Percentiles rank a stretch among this genome's conserved stretches.
These are phyloP conservation scores for Cheilosia vernalis DNA, from an alignment of 2,888 invertebrate genomes.

Conservation along the genomic window DNA sequence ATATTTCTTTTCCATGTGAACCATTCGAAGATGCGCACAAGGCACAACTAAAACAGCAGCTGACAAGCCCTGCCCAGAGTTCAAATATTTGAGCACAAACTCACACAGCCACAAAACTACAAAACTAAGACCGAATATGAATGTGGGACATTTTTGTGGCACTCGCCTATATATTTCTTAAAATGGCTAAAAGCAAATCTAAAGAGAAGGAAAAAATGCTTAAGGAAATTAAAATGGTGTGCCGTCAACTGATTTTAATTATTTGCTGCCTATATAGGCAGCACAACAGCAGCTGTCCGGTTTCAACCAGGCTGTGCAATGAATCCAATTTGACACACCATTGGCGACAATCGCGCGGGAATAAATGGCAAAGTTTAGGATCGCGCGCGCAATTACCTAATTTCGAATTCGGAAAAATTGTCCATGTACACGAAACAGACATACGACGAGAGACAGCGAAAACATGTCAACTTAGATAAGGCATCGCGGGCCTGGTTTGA, in stretches of 20 bases:
- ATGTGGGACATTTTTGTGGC: constrained; percentile 64
- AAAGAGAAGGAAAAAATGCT: constrained; percentile 10
- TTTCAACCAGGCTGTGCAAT: constrained; percentile 28
- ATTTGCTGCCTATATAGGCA: constrained; percentile 32
- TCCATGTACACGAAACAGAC: constrained; percentile 25
- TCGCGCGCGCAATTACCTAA: constrained; percentile 73
- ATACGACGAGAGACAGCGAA: background rate
- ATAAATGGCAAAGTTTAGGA: constrained; percentile 71
- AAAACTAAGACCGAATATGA: constrained; percentile 28
- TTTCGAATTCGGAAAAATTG: constrained; percentile 58
- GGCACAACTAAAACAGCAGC: background rate
- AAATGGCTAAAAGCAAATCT: constrained; percentile 54
- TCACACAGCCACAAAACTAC: background rate
- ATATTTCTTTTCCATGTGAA: constrained; percentile 60
- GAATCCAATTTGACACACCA: constrained; percentile 63
- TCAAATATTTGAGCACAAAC: constrained; percentile 56
- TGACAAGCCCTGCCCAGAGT: constrained; percentile 67
- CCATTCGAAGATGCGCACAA: constrained; percentile 48
- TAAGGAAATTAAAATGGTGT: constrained; percentile 67
- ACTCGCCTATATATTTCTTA: constrained; percentile 14
- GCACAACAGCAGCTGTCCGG: constrained; percentile 40
- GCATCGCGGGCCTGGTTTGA: constrained; percentile 63
- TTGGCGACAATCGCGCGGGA: constrained; percentile 59
- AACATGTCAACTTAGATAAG: constrained; percentile 70
- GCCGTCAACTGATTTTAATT: constrained; percentile 66